phyloP scores from a whole-genome alignment of 37 sponge, comb jelly and placozoan species.

The Cliona cf. orientalis region DNA sequence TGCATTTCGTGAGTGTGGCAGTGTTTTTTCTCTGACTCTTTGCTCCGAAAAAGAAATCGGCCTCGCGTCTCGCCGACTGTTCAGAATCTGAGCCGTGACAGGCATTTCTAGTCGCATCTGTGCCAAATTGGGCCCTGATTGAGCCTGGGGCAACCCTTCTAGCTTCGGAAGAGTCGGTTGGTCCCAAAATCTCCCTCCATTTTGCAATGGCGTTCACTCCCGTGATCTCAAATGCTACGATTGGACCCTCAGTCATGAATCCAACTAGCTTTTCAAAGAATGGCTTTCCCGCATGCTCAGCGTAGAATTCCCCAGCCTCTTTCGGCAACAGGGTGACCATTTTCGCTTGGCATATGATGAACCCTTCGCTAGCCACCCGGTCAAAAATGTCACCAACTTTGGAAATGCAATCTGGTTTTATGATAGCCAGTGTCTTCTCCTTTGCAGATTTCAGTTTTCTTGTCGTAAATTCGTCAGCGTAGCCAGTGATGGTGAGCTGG shows the following conservation, averaged over 20 bases:
- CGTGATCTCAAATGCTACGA: conserved; percentile 84
- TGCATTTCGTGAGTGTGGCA: conserved; percentile 36
- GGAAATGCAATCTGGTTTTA: conserved; percentile 82
- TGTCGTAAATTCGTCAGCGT: conserved; percentile 91
- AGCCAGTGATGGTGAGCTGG: conserved; percentile 88
- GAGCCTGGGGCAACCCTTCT: conserved; percentile 74
- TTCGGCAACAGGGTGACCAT: conserved; percentile 79
- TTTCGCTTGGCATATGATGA: conserved; percentile 79
- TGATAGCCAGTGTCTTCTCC: conserved; percentile 86
- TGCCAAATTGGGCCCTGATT: conserved; percentile 85
- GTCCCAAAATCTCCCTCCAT: conserved; percentile 78
- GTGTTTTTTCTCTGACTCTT: conserved; percentile 24
- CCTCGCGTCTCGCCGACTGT: conserved; percentile 75
- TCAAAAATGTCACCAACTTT: conserved; percentile 84
- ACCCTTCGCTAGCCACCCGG: conserved; percentile 42
- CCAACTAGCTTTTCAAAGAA: conserved; percentile 64
- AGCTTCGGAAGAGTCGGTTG: conserved; percentile 77
- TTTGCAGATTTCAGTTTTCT: conserved; percentile 65
- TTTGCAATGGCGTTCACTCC: conserved; percentile 71
- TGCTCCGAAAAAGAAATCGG: conserved; percentile 87
- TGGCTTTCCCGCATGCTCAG: conserved; percentile 69
- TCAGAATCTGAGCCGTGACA: conserved; percentile 89
- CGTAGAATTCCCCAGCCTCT: conserved; percentile 86
- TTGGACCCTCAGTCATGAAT: conserved; percentile 83
- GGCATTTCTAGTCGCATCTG: conserved; percentile 77